These are phyloP conservation scores for Sitta carolinensis DNA, from an alignment of 2,797 vertebrate species.

Conservation along the genomic window DNA sequence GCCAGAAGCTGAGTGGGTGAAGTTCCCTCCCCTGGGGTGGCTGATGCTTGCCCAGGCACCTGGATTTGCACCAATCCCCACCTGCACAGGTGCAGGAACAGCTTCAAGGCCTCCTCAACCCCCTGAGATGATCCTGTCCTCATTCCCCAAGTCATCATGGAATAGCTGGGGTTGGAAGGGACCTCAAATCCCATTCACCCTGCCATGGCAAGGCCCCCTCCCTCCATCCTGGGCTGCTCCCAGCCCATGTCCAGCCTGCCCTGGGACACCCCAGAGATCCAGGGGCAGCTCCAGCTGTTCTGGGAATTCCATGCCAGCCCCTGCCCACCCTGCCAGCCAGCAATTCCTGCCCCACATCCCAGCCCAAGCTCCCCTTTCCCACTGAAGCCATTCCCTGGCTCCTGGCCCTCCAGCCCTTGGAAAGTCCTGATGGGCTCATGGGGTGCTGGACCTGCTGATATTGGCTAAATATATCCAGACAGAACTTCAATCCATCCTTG, in stretches of 20 bases:
- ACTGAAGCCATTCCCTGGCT: background rate
- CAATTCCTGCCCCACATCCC: background rate
- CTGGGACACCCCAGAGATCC: background rate
- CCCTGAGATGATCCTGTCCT: background rate
- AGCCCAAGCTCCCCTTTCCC: background rate
- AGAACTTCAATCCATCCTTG: background rate
- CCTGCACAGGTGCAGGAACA: background rate
- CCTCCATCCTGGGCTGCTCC: background rate
- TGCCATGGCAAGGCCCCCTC: background rate
- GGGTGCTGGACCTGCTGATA: background rate
- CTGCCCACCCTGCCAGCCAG: too few species aligned
- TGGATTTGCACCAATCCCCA: background rate
- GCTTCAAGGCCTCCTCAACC: background rate
- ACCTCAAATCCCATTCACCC: fast-evolving
- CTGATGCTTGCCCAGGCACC: background rate
- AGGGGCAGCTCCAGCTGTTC: background rate
- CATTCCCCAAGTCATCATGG: background rate
- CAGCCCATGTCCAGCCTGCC: background rate
- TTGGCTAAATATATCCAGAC: background rate
- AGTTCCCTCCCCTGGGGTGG: background rate
- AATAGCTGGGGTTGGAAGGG: background rate
- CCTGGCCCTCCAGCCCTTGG: background rate
- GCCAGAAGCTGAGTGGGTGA: background rate
- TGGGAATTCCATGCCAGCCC: background rate
- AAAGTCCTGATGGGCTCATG: fast-evolving